Evolutionary conservation across 1,140 invertebrate species (phyloP).

Genomic region (Periplaneta americana): DNA sequence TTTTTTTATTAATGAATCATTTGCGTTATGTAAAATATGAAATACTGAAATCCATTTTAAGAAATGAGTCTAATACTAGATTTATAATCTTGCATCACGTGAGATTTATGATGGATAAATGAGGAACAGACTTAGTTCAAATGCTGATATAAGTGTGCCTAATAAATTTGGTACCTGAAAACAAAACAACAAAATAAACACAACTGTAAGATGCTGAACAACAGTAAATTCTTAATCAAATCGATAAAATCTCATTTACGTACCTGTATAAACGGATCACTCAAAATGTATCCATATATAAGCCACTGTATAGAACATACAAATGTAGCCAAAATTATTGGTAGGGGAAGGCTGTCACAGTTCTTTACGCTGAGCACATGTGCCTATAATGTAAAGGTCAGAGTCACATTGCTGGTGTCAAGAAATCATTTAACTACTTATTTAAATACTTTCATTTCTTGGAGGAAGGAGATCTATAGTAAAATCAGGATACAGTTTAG

Average conservation of each 20-base stretch:
- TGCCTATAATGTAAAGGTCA: slow-evolving; percentile 38
- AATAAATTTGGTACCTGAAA: slow-evolving; percentile 62
- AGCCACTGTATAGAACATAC: slow-evolving; percentile 69
- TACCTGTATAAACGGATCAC: slow-evolving; percentile 67
- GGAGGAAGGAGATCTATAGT: too few relatives aligned
- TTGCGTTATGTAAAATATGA: not conserved
- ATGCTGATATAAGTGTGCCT: slow-evolving; percentile 56
- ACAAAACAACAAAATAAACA: not conserved
- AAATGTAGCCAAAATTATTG: slow-evolving; percentile 68
- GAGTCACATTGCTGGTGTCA: too few relatives aligned
- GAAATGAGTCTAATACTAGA: not conserved
- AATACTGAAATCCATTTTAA: not conserved
- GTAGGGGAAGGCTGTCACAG: slow-evolving; percentile 71
- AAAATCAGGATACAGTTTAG: too few relatives aligned
- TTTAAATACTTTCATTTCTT: too few relatives aligned
- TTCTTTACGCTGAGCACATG: slow-evolving; percentile 68
- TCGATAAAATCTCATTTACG: slow-evolving; percentile 23
- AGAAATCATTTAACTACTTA: too few relatives aligned
- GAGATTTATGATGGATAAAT: slow-evolving; percentile 46
- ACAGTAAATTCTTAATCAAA: not conserved
- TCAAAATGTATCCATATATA: slow-evolving; percentile 62
- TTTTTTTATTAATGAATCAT: too few relatives aligned
- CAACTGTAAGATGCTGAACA: not conserved
- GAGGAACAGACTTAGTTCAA: slow-evolving; percentile 64
- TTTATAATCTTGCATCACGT: not conserved